phyloP scores from a whole-genome alignment of 2,113 vertebrate species.

The Prionailurus viverrinus region DNA sequence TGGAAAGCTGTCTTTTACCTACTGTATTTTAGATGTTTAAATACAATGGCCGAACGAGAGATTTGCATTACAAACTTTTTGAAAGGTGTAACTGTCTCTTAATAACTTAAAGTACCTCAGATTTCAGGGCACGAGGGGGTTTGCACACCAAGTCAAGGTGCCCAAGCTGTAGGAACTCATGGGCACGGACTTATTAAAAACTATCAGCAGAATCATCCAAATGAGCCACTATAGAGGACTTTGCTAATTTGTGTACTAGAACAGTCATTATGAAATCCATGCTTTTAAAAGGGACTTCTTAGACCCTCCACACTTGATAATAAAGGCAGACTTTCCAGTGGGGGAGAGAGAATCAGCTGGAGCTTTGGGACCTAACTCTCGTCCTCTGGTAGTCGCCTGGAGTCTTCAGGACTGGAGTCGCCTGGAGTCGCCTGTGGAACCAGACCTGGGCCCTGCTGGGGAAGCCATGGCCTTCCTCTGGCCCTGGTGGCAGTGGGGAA shows the following conservation, averaged over 20 bases:
- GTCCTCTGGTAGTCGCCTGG: neutral
- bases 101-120: neutral
- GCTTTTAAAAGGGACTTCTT: neutral
- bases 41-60: constrained; percentile 14
- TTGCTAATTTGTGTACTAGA: neutral
- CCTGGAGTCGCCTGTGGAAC: neutral
- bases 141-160: neutral
- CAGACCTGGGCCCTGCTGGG: neutral
- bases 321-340: neutral
- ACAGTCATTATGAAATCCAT: neutral
- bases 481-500: no score
- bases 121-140: neutral
- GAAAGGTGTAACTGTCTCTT: constrained; percentile 48
- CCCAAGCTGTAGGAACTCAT: neutral
- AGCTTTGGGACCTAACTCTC: no score
- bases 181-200: neutral
- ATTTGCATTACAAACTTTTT: constrained; percentile 54
- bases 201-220: neutral
- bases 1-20: constrained; percentile 44
- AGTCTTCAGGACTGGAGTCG: neutral
- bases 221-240: neutral
- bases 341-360: neutral
- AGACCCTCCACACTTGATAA: neutral
- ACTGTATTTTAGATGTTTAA: constrained; percentile 48
- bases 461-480: neutral